Evolutionary conservation across 2,888 invertebrate species (phyloP), one percentile per base, ranked within the genome.

Genomic region (Eupelmus urozonus): DNA sequence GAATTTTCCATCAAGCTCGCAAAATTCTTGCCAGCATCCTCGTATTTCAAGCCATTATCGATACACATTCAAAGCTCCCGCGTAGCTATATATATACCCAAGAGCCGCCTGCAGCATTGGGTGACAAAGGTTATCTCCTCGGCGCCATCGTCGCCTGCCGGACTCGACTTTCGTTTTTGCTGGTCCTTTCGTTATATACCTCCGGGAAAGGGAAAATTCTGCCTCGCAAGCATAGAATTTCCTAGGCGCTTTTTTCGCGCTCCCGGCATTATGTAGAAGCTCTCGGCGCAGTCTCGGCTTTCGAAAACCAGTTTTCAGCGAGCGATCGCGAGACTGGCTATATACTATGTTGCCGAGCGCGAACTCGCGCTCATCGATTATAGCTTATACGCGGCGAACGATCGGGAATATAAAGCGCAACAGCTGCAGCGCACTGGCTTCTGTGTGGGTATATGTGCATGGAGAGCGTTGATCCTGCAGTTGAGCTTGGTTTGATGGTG

Each of bases 301-400:
- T 66, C 74, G 66, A 74, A 65, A 74, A 74, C 74, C 74, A 42
- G 74, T 74, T 74, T 74, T 23, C 18, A n/a, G 34, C 18, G 40
- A n/a, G 49, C 53, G 20, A 16, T 49, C n/a, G 40, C 11, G 11
- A 7, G 40, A 7, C 5, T 40, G 40, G 7, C 3, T 49, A 49
- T 49, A 5, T 49, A 49, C n/a, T 49, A 49, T 16, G 49, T 49
- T 49, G 16, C 49, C 16, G 9, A 34, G 34, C 34, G n/a, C 65
- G 49, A 18, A 45, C 49, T 45, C 55, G 40, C 9, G n/a, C 45
- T 63, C 45, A 45, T 63, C n/a, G 63, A 63, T 63, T 63, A 63
- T 63, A 63, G 29, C 42, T 62, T 62, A 23, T 23, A 49, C 9
- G 9, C 2, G 27, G 27, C 23, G 57, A 57, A 34, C 9, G 34